A percentile compares a stretch with the other conserved stretches of the same genome.
These are phyloP conservation scores for Chorisops tibialis DNA, from an alignment of 2,888 invertebrate genomes.

Conservation along the genomic window DNA sequence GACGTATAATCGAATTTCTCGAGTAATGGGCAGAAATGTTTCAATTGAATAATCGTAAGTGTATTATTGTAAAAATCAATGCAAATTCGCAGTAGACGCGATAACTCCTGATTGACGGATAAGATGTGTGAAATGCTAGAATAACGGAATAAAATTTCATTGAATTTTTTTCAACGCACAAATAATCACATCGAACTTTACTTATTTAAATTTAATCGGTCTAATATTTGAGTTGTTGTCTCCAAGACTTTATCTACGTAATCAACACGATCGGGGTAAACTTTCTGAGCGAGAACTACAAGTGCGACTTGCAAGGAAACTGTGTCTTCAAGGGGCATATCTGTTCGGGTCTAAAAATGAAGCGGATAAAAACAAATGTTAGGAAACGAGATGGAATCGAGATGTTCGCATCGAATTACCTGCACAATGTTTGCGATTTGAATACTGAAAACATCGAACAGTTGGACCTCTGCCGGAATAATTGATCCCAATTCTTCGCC, in stretches of 20 bases:
- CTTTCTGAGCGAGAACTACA: constrained; percentile 91
- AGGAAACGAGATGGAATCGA: background rate
- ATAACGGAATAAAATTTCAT: constrained; percentile 3
- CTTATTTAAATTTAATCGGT: constrained; percentile 81
- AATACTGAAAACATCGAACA: constrained; percentile 97
- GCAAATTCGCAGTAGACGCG: constrained; percentile 89
- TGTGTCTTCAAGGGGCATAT: constrained; percentile 95
- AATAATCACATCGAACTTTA: constrained; percentile 45
- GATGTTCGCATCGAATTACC: constrained; percentile 53
- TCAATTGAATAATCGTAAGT: constrained; percentile 78
- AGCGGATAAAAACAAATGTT: background rate
- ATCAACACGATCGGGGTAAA: constrained; percentile 90
- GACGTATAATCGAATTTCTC: constrained; percentile 86
- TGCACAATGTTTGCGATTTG: constrained; percentile 95
- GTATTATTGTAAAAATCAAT: constrained; percentile 93
- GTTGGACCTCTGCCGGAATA: constrained; percentile 80
- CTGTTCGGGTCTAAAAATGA: constrained; percentile 71
- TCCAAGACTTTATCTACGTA: constrained; percentile 94
- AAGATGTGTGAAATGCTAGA: constrained; percentile 48
- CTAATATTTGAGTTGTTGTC: constrained; percentile 86
- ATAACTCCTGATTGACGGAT: constrained; percentile 87
- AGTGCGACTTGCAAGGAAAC: constrained; percentile 92
- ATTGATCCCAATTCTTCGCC: constrained; percentile 57
- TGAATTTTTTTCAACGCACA: background rate
- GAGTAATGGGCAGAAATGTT: constrained; percentile 82